Evolutionary conservation across 2,113 vertebrate genomes (phyloP).

Genomic region (Panthera uncia): DNA sequence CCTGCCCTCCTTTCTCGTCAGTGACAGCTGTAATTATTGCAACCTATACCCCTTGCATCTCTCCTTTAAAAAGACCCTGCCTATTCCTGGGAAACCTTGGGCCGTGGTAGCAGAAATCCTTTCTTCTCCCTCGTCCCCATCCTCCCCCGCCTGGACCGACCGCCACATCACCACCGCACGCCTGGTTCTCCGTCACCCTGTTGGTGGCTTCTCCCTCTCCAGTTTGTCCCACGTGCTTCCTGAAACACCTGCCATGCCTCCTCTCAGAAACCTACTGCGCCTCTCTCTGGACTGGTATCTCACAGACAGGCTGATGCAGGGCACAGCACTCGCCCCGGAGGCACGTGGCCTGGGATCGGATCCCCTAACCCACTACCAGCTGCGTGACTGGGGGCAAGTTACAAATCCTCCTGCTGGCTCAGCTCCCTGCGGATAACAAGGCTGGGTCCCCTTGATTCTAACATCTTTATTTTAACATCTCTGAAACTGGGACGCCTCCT

Average conservation of each 20-base stretch:
- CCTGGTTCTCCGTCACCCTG: not conserved
- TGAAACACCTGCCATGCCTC: not conserved
- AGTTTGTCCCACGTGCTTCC: not conserved
- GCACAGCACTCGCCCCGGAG: not conserved
- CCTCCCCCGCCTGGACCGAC: not conserved
- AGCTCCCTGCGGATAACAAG: not conserved
- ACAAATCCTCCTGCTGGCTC: not conserved
- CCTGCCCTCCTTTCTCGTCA: not conserved
- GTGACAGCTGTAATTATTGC: not conserved
- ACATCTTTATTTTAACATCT: not conserved
- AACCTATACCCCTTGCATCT: not conserved
- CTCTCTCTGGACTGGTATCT: not conserved
- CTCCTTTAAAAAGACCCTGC: not conserved
- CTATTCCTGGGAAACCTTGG: not conserved
- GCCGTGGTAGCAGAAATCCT: fast-evolving
- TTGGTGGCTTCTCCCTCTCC: not conserved
- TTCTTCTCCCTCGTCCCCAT: not conserved
- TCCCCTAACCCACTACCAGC: not conserved
- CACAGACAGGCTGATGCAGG: fast-evolving
- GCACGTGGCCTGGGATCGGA: fast-evolving
- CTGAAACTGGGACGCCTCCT: not conserved
- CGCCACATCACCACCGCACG: fast-evolving
- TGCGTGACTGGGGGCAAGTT: not conserved
- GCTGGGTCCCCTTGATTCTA: not conserved
- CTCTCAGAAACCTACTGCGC: not conserved